Evolutionary conservation across 2,113 vertebrate species (phyloP).

Genomic region (Vimba vimba): DNA sequence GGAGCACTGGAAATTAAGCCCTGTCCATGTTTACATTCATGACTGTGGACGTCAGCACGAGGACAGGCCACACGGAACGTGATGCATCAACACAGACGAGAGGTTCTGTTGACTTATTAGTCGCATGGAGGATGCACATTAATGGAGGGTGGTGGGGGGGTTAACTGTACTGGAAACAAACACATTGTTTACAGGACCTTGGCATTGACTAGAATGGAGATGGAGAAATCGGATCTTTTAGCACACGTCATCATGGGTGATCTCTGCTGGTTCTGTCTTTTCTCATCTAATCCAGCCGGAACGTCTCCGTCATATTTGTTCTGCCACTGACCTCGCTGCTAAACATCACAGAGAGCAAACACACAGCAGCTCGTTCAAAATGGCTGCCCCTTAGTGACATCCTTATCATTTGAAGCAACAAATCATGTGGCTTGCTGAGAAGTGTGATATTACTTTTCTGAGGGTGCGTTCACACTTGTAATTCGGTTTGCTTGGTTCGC

Average conservation of each 20-base stretch:
- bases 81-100: slow-evolving; percentile 11
- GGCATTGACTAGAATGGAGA: slow-evolving; percentile 54
- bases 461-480: too few relatives aligned
- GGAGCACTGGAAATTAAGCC: slow-evolving; percentile 66
- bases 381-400: not conserved
- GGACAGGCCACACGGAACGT: slow-evolving; percentile 32
- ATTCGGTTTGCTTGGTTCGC: too few relatives aligned
- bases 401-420: not conserved
- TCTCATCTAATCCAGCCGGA: slow-evolving; percentile 48
- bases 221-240: slow-evolving; percentile 64
- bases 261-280: slow-evolving; percentile 51
- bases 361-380: not conserved
- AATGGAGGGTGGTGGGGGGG: not conserved
- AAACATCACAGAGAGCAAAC: not conserved
- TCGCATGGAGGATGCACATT: slow-evolving; percentile 47
- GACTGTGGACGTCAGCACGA: slow-evolving; percentile 70
- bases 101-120: slow-evolving; percentile 39
- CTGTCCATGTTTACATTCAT: slow-evolving; percentile 73
- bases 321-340: slow-evolving; percentile 26
- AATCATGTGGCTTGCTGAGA: not conserved
- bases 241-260: slow-evolving; percentile 68
- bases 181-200: slow-evolving; percentile 38
- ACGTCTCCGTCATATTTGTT: slow-evolving; percentile 24
- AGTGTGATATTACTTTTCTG: not conserved
- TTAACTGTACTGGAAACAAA: slow-evolving; percentile 52